phyloP scores from a whole-genome alignment of 2,888 invertebrate species.

The Choristoneura rosaceana region DNA sequence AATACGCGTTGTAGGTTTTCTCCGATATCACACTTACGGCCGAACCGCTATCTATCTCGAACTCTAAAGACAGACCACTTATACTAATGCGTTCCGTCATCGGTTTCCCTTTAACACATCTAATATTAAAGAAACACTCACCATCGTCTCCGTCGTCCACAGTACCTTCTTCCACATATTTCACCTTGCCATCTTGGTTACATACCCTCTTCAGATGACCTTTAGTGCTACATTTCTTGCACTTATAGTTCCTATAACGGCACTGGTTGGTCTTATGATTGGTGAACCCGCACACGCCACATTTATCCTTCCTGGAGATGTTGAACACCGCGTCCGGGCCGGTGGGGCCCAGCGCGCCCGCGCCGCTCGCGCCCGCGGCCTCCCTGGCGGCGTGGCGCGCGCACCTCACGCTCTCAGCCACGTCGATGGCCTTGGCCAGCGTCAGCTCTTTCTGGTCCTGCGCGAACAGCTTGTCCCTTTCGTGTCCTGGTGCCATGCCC shows the following conservation, averaged over 20 bases:
- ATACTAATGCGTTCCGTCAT: slow-evolving; percentile 42
- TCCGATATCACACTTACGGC: slow-evolving; percentile 44
- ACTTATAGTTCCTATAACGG: slow-evolving; percentile 6
- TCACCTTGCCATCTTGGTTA: slow-evolving; percentile 3
- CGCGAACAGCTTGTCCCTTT: slow-evolving; percentile 22
- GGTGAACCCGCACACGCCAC: slow-evolving; percentile 46
- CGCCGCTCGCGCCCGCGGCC: slow-evolving; percentile 1
- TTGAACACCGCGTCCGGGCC: slow-evolving; percentile 34
- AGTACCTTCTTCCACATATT: slow-evolving; percentile 39
- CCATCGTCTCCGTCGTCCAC: slow-evolving; percentile 45
- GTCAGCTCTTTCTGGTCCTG: not conserved
- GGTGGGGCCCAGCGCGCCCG: not conserved
- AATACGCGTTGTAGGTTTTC: slow-evolving; percentile 31
- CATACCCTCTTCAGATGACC: slow-evolving; percentile 8
- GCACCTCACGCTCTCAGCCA: slow-evolving; percentile 18
- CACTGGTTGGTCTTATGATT: slow-evolving; percentile 44
- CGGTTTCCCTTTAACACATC: slow-evolving; percentile 35
- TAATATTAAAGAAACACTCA: slow-evolving; percentile 44
- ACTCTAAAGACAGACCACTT: slow-evolving; percentile 38
- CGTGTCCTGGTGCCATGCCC: slow-evolving; percentile 43
- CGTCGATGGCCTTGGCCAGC: no score
- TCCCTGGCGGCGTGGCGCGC: slow-evolving; percentile 10
- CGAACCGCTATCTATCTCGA: slow-evolving; percentile 45
- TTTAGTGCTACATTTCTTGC: slow-evolving; percentile 1
- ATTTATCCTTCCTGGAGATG: slow-evolving; percentile 45